Evolutionary conservation across 2,113 vertebrate species (phyloP).

Genomic region (Natator depressus): DNA sequence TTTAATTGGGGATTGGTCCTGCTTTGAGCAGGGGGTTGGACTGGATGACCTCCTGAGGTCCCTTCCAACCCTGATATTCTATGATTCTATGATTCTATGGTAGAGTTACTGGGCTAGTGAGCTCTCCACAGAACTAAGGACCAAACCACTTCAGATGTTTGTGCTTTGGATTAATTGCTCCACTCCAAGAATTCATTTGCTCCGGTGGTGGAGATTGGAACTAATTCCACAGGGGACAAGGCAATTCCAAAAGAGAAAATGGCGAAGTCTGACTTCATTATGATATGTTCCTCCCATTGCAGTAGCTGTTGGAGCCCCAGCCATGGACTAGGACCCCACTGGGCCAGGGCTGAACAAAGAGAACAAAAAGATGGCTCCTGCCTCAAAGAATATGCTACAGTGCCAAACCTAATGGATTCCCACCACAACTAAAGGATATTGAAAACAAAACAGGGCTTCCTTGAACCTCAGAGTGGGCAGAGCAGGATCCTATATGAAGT

Average conservation of each 20-base stretch:
- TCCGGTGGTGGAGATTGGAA: neutral
- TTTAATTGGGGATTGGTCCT: no score
- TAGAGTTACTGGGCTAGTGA: fast-evolving
- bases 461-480: neutral
- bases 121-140: neutral
- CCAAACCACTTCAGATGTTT: neutral
- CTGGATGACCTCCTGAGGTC: no score
- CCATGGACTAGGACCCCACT: neutral
- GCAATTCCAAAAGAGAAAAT: neutral
- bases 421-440: neutral
- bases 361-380: neutral
- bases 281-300: neutral
- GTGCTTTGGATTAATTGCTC: neutral
- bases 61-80: no score
- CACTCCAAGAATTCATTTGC: neutral
- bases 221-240: neutral
- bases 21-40: no score
- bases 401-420: neutral
- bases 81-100: no score
- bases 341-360: neutral
- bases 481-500: neutral
- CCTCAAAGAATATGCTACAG: neutral
- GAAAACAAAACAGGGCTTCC: neutral
- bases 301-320: neutral
- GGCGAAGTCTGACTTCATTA: neutral